Conservation (phyloP, 1,140 invertebrate genomes). For the Acromyrmex heyeri region DNA sequence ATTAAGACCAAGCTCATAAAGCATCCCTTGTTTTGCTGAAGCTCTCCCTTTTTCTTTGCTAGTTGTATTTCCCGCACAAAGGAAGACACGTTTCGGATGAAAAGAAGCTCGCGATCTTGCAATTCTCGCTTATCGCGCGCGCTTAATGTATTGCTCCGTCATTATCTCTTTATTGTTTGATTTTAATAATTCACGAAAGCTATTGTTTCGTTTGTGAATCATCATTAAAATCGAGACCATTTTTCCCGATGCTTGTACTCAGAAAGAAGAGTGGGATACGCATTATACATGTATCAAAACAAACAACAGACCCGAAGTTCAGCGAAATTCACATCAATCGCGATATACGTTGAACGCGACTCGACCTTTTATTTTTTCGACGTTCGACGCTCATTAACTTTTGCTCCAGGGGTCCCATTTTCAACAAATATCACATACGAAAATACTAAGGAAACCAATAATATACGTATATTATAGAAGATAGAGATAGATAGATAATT, state of each 20-base stretch:
- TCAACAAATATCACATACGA: too few relatives aligned
- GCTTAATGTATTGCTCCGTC: conserved; percentile 7
- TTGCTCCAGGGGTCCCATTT: too few relatives aligned
- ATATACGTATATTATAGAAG: too few relatives aligned
- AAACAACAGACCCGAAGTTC: neutral
- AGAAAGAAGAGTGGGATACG: neutral
- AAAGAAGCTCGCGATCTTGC: conserved; percentile 9
- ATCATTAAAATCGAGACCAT: neutral
- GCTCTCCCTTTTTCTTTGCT: neutral
- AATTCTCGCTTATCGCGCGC: neutral
- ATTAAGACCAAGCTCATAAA: conserved; percentile 40
- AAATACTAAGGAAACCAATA: too few relatives aligned
- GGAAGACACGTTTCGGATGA: conserved; percentile 15
- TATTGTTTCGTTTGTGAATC: conserved; percentile 17
- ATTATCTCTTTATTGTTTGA: conserved; percentile 32
- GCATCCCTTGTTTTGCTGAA: neutral
- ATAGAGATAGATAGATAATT: too few relatives aligned
- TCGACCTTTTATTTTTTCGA: neutral
- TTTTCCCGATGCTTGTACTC: neutral
- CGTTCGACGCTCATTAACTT: too few relatives aligned
- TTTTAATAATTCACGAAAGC: conserved; percentile 29
- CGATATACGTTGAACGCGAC: neutral
- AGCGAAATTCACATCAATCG: neutral
- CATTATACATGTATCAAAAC: conserved; percentile 2
- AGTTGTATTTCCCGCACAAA: conserved; percentile 42